Conservation (phyloP, 2,888 invertebrate genomes). For the Blastobasis lacticolella region DNA sequence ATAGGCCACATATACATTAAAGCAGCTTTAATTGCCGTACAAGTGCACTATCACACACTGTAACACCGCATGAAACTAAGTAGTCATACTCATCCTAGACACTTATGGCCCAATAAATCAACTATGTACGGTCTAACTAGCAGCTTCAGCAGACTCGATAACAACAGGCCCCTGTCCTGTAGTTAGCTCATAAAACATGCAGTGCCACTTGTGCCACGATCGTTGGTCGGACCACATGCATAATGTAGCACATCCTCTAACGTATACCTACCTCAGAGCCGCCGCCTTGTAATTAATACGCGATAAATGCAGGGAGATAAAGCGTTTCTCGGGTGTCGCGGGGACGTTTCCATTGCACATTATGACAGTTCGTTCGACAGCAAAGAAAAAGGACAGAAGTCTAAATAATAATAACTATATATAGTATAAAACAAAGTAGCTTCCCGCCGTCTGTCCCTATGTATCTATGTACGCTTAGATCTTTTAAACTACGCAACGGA, state of each 20-base stretch:
- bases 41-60: no score
- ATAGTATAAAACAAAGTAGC: no score
- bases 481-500: no score
- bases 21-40: no score
- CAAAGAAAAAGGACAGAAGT: not conserved
- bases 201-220: slow-evolving; percentile 5
- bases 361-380: not conserved
- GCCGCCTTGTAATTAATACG: slow-evolving; percentile 26
- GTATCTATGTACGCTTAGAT: no score
- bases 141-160: not conserved
- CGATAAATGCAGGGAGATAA: slow-evolving; percentile 10
- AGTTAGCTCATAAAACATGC: slow-evolving; percentile 14
- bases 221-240: slow-evolving; percentile 5
- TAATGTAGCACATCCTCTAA: slow-evolving; percentile 13
- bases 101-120: no score
- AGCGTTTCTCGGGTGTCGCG: slow-evolving; percentile 5
- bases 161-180: slow-evolving; percentile 2
- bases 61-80: no score
- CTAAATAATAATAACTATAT: not conserved
- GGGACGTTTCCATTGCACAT: slow-evolving; percentile 8
- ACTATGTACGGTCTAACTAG: no score
- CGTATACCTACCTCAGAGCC: slow-evolving; percentile 12
- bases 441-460: no score
- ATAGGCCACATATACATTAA: no score
- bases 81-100: no score